These are phyloP conservation scores for Lacanobia wlatinum DNA, from an alignment of 2,888 invertebrate genomes.

Conservation along the genomic window DNA sequence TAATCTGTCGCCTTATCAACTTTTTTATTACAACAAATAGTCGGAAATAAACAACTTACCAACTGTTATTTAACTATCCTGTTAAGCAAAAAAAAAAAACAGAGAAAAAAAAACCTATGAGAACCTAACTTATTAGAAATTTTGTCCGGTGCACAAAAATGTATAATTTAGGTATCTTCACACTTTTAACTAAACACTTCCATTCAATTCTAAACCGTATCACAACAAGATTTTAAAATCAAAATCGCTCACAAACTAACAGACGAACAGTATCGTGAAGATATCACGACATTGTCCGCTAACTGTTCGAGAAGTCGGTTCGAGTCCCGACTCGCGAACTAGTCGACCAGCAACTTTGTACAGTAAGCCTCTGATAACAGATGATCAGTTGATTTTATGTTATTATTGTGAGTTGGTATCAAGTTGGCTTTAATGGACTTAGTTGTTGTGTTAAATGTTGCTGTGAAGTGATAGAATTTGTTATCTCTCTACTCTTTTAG, in stretches of 20 bases:
- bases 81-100: no score
- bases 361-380: constrained; percentile 45
- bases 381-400: constrained; percentile 51
- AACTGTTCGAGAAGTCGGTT: constrained; percentile 48
- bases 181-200: no score
- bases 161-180: no score
- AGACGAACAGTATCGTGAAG: constrained; percentile 27
- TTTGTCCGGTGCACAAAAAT: no score
- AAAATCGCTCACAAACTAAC: constrained; percentile 38
- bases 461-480: constrained; percentile 1
- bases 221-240: constrained; percentile 13
- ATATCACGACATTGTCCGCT: constrained; percentile 49
- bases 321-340: constrained; percentile 52
- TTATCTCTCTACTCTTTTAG: background rate
- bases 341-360: constrained; percentile 39
- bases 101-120: no score
- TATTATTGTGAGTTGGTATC: constrained; percentile 50
- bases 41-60: no score
- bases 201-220: background rate
- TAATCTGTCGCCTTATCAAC: no score
- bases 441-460: constrained; percentile 24
- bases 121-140: no score
- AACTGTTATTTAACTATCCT: no score
- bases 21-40: no score
- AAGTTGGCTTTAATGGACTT: constrained; percentile 42